Conservation (phyloP, 1,140 invertebrate genomes). For the Diachasma alloeum region DNA sequence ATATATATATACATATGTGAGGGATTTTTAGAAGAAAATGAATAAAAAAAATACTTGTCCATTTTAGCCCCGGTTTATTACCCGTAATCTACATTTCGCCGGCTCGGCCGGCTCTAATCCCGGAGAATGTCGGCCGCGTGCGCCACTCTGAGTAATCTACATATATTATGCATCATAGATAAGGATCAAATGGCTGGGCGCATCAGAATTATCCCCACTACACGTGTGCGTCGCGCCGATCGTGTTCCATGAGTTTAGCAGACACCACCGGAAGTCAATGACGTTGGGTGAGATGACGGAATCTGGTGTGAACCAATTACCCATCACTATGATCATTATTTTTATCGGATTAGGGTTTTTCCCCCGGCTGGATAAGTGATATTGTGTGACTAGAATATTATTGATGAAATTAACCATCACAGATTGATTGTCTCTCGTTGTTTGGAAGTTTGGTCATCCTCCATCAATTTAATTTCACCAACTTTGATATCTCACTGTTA, state of each 20-base stretch:
- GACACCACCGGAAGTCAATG: neutral
- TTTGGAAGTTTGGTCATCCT: too few species aligned
- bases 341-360: neutral
- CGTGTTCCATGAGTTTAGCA: constrained; percentile 15
- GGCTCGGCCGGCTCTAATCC: constrained; percentile 37
- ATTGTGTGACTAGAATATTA: neutral
- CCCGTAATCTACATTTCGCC: constrained; percentile 35
- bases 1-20: too few species aligned
- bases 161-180: constrained; percentile 41
- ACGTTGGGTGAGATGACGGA: neutral
- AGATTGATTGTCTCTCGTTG: too few species aligned
- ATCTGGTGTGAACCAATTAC: constrained; percentile 4
- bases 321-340: neutral
- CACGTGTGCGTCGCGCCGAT: constrained; percentile 31
- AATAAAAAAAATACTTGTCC: constrained; percentile 19
- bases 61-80: constrained; percentile 23
- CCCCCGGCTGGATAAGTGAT: neutral
- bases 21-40: neutral
- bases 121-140: constrained; percentile 29
- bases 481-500: too few species aligned
- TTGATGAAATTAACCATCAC: too few species aligned
- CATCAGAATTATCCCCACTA: constrained; percentile 38
- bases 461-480: too few species aligned
- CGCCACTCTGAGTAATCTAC: constrained; percentile 35
- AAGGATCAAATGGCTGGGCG: constrained; percentile 32